These are phyloP conservation scores for Cirrhinus mrigala DNA, from an alignment of 2,797 vertebrate species.

Conservation along the genomic window DNA sequence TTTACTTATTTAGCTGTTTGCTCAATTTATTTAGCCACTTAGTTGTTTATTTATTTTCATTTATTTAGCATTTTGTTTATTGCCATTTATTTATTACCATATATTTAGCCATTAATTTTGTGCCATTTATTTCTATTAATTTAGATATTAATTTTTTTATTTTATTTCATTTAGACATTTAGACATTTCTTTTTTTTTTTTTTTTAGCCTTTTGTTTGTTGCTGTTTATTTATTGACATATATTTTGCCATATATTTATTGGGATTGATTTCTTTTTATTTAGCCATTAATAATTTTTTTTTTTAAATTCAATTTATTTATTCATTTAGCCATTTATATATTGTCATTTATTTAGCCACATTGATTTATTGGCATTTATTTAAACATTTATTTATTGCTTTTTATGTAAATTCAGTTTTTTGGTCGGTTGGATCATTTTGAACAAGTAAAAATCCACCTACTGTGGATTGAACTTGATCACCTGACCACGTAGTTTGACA, in stretches of 20 bases:
- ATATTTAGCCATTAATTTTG: not conserved
- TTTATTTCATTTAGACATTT: no score
- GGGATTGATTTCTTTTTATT: not conserved
- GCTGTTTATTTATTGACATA: no score
- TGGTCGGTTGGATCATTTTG: not conserved
- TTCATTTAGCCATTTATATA: not conserved
- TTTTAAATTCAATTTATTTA: no score
- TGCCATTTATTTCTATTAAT: not conserved
- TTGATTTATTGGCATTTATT: not conserved
- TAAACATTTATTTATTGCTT: not conserved
- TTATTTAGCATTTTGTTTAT: not conserved
- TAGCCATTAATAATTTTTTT: not conserved
- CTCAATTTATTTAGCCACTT: not conserved
- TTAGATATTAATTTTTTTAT: not conserved
- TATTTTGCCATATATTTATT: not conserved
- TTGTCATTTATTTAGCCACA: not conserved
- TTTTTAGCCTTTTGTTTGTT: not conserved
- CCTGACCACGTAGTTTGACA: not conserved
- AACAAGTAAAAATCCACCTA: not conserved
- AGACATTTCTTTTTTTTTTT: not conserved
- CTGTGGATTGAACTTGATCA: not conserved
- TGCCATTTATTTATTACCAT: not conserved
- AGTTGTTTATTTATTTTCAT: no score
- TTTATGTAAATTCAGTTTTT: not conserved
- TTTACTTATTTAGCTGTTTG: no score